phyloP scores from a whole-genome alignment of 2,888 invertebrate species.

The Craniophora ligustri region DNA sequence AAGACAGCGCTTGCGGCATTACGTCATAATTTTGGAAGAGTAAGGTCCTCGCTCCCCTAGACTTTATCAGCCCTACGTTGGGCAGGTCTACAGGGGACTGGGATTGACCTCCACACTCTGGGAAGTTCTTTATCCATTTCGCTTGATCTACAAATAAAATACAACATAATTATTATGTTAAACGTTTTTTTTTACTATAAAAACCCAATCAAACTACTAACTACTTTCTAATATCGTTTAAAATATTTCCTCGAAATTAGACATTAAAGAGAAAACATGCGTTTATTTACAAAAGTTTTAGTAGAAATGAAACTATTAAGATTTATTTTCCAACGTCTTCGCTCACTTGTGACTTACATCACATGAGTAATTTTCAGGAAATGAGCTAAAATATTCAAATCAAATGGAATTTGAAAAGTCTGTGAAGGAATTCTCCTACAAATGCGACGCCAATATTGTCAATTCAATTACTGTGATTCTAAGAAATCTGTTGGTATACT shows the following conservation, averaged over 20 bases:
- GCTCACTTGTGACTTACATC: neutral
- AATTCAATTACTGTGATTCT: no score
- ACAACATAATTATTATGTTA: neutral
- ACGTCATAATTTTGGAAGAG: slow-evolving; percentile 67
- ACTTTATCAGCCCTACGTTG: slow-evolving; percentile 54
- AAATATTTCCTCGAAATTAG: no score
- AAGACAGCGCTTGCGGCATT: slow-evolving; percentile 53
- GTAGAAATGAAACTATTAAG: neutral
- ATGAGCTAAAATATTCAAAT: neutral
- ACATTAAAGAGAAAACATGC: neutral
- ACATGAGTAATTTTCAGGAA: neutral
- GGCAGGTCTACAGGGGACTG: slow-evolving; percentile 79
- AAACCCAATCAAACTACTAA: no score
- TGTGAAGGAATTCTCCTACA: no score
- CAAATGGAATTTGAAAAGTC: neutral
- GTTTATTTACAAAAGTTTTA: no score
- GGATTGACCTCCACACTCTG: slow-evolving; percentile 64
- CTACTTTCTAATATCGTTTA: no score
- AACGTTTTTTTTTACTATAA: no score
- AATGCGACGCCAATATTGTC: no score
- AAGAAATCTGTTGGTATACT: no score
- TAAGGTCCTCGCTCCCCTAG: slow-evolving; percentile 61
- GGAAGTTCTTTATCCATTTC: slow-evolving; percentile 63
- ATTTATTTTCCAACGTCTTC: neutral
- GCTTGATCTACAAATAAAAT: slow-evolving; percentile 60